phyloP scores from a whole-genome alignment of 2,113 vertebrate species.

The Lycocorax pyrrhopterus region DNA sequence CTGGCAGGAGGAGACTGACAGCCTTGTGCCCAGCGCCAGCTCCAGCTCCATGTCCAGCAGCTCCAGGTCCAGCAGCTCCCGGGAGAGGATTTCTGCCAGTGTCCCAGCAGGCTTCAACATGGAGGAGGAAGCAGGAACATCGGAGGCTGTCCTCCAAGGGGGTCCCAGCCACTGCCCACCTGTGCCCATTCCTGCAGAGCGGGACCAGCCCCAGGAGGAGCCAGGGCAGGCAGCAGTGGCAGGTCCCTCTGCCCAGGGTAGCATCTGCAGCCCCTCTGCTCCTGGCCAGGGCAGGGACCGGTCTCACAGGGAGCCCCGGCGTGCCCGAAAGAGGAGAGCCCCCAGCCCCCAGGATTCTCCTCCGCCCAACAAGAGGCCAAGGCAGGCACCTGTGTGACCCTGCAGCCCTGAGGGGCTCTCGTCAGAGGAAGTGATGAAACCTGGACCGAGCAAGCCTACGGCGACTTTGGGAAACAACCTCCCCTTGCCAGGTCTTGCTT shows the following conservation, averaged over 20 bases:
- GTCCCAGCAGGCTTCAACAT: accelerated
- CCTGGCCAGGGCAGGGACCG: background rate
- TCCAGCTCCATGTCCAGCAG: background rate
- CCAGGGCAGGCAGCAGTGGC: background rate
- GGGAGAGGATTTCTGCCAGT: background rate
- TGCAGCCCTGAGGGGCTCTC: background rate
- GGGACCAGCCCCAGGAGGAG: background rate
- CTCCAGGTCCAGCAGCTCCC: background rate
- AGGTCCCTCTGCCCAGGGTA: background rate
- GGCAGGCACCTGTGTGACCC: background rate
- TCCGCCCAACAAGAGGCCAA: background rate
- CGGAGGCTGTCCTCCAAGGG: background rate
- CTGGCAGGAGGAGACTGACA: background rate
- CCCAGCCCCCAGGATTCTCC: background rate
- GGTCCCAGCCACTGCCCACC: accelerated
- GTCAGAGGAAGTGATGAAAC: background rate
- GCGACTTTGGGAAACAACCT: background rate
- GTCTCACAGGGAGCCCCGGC: background rate
- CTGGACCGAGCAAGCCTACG: background rate
- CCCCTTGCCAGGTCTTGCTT: background rate
- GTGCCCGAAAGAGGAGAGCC: background rate
- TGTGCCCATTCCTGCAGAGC: background rate
- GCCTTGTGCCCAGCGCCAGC: background rate
- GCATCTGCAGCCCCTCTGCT: background rate
- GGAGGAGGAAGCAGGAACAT: background rate